These are phyloP conservation scores for Cephalopterus ornatus DNA, from an alignment of 2,113 vertebrate species.

Conservation along the genomic window DNA sequence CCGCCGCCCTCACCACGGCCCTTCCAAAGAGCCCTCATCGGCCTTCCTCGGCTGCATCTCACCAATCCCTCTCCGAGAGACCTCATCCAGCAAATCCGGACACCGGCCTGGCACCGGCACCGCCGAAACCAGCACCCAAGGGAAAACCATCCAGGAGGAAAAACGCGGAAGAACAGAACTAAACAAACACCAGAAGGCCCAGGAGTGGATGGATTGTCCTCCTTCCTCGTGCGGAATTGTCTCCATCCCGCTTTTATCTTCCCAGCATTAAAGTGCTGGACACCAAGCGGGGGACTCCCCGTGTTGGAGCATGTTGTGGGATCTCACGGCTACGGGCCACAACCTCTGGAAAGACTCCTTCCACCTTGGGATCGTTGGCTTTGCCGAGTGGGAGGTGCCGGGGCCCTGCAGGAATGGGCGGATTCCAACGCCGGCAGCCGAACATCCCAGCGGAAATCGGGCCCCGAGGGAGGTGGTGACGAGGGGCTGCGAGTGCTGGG, in stretches of 20 bases:
- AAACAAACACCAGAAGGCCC: background rate
- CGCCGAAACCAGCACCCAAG: background rate
- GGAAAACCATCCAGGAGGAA: background rate
- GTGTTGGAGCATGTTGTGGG: fast-evolving
- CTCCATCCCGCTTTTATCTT: background rate
- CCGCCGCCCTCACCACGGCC: fast-evolving
- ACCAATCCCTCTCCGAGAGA: background rate
- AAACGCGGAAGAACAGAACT: fast-evolving
- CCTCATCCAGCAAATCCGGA: background rate
- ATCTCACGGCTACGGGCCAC: background rate
- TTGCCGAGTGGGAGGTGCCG: background rate
- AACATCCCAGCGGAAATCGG: background rate
- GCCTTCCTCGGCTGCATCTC: background rate
- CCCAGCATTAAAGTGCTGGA: fast-evolving
- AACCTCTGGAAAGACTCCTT: background rate
- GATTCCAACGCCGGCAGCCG: background rate
- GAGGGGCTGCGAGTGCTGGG: background rate
- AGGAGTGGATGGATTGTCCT: background rate
- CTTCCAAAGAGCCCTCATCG: fast-evolving
- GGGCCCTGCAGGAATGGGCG: background rate
- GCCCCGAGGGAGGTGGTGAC: background rate
- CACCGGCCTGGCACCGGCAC: fast-evolving
- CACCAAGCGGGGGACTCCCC: background rate
- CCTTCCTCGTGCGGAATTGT: fast-evolving
- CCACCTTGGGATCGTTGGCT: fast-evolving